Evolutionary conservation across 1,140 invertebrate species (phyloP).

Genomic region (Penaeus japonicus): DNA sequence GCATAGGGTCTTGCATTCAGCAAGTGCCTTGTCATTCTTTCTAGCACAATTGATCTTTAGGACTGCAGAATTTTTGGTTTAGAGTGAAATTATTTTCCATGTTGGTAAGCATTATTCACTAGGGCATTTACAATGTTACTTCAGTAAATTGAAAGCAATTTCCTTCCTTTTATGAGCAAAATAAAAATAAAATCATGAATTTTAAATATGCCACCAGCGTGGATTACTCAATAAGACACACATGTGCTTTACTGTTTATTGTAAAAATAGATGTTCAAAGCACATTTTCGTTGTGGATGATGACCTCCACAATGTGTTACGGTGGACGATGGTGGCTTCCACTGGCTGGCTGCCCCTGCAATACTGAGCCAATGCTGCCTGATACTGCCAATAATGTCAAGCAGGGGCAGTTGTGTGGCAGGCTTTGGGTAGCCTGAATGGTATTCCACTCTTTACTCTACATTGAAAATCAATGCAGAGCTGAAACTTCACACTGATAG

Average conservation of each 20-base stretch:
- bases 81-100: too few species aligned
- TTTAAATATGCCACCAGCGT: too few species aligned
- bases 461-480: not conserved
- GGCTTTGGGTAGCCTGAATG: not conserved
- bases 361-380: constrained; percentile 30
- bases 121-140: too few species aligned
- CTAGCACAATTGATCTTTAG: too few species aligned
- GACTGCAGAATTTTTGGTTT: too few species aligned
- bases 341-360: constrained; percentile 36
- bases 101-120: too few species aligned
- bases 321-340: constrained; percentile 4
- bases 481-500: not conserved
- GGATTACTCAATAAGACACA: too few species aligned
- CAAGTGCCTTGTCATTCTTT: too few species aligned
- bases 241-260: constrained; percentile 50
- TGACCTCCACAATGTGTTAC: constrained; percentile 8
- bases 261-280: constrained; percentile 56
- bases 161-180: too few species aligned
- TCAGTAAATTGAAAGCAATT: too few species aligned
- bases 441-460: not conserved
- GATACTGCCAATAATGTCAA: constrained; percentile 31
- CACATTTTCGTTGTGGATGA: constrained; percentile 39
- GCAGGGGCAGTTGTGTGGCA: constrained; percentile 14
- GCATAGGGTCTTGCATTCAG: too few species aligned
- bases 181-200: too few species aligned